Conservation (phyloP, 2,888 invertebrate genomes). For the Calameuta pallipes region DNA sequence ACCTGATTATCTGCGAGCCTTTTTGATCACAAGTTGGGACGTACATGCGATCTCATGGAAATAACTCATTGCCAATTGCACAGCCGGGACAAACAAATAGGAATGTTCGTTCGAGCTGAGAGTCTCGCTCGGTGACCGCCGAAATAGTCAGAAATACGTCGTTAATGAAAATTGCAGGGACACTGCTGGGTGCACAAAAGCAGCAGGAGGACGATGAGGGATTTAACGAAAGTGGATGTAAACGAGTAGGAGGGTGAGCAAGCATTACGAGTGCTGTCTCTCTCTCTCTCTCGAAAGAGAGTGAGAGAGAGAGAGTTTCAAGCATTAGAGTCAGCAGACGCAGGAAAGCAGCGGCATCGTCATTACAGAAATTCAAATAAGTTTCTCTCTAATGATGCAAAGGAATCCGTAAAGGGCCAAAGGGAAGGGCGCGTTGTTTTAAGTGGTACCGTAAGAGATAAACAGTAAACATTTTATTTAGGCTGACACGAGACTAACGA, state of each 20-base stretch:
- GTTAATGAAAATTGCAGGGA: too few relatives aligned
- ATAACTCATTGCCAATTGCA: too few relatives aligned
- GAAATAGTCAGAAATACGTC: too few relatives aligned
- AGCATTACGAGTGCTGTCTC: conserved; percentile 19
- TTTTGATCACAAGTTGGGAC: too few relatives aligned
- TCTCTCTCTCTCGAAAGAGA: too few relatives aligned
- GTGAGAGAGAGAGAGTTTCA: conserved; percentile 11
- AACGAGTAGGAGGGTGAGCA: too few relatives aligned
- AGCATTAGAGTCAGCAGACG: conserved; percentile 24
- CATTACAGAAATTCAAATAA: conserved; percentile 30
- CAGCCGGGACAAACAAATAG: too few relatives aligned
- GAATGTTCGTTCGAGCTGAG: too few relatives aligned
- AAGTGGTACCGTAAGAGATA: not conserved
- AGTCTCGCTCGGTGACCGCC: too few relatives aligned
- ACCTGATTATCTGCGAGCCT: too few relatives aligned
- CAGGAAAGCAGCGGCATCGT: not conserved
- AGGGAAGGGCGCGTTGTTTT: not conserved
- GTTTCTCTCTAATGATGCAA: conserved; percentile 26
- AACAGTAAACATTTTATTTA: not conserved
- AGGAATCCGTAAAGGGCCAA: conserved; percentile 14
- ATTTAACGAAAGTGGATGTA: too few relatives aligned
- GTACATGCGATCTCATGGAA: too few relatives aligned
- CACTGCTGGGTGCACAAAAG: not conserved
- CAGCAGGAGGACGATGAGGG: not conserved
- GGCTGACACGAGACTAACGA: not conserved